Base-by-base conservation (phyloP, 2,113 vertebrate species). In the Megaceryle torquata region DNA sequence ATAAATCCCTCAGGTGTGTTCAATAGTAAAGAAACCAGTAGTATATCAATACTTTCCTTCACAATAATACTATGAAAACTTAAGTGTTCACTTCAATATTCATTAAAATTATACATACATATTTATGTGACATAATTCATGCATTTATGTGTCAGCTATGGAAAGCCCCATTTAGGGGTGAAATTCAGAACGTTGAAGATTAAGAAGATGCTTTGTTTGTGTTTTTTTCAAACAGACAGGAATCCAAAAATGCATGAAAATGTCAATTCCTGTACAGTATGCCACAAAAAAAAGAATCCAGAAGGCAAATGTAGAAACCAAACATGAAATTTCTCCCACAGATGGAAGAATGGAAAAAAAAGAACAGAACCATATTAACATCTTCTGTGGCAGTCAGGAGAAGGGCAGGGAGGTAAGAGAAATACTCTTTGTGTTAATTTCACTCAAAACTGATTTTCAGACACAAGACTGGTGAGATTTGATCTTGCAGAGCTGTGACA, bases 381-480 rank as follows among this genome's bases (percentile, higher is more conserved):
- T n/a, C n/a, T 72, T 89, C 83, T 88, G 69, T n/a, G 33, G 28
- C 14, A 89, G 81, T 41, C 39, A 41, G 44, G 56, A 56, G 26
- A 91, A 91, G 39, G 67, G 17, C 26, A 91, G 14, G 18, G 35
- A 59, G 9, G 15, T 41, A 88, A 10, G 33, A 90, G 54, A 93
- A 93, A 61, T 83, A 53, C 3, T 70, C n/a, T 41, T 37, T 6
- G 1, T 50, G 28, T 65, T 81, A 8, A 7, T 91, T 93, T 88
- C 18, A 37, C 71, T 92, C 46, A 57, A 43, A 88, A 63, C 41
- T 68, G 57, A 82, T 91, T 95, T 94, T 96, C 83, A 92, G 76
- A 56, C 60, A 83, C n/a, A 64, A 60, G 11, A 75, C 53, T 57
- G 46, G 71, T 65, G 86, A 96, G 84, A 96, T 81, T 88, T 86